Conservation (phyloP, 2,113 vertebrate genomes). For the Caranx melampygus region DNA sequence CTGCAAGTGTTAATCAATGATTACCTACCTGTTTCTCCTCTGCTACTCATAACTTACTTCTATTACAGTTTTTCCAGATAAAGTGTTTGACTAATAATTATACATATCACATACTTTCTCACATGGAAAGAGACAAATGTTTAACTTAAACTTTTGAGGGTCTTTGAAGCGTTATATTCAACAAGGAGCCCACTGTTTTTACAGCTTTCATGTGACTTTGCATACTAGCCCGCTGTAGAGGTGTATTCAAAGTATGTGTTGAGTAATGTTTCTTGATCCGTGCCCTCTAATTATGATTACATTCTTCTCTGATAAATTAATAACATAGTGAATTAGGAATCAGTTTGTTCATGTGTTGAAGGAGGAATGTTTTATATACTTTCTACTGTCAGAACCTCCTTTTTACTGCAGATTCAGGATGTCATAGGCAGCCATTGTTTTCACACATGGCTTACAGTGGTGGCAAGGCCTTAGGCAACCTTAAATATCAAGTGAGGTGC, state of each 20-base stretch:
- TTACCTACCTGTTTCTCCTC: conserved; percentile 49
- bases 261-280: conserved; percentile 4
- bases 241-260: conserved; percentile 14
- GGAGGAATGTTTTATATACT: background rate
- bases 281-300: conserved; percentile 18
- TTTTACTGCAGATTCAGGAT: background rate
- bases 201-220: conserved; percentile 20
- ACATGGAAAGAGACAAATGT: conserved; percentile 12
- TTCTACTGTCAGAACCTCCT: background rate
- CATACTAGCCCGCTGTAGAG: conserved; percentile 11
- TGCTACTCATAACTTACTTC: conserved; percentile 25
- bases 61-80: conserved; percentile 35
- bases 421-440: background rate
- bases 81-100: conserved; percentile 55
- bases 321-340: conserved; percentile 10
- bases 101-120: conserved; percentile 21
- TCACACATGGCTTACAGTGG: background rate
- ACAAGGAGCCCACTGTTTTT: conserved; percentile 11
- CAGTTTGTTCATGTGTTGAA: background rate
- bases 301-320: conserved; percentile 17
- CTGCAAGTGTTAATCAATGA: conserved; percentile 63
- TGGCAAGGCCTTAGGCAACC: background rate
- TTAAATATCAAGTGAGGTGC: background rate
- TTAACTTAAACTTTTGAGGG: conserved; percentile 34
- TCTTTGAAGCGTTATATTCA: conserved; percentile 1